Conservation (phyloP, 2,888 invertebrate species). For the Polyommatus iphigenia region DNA sequence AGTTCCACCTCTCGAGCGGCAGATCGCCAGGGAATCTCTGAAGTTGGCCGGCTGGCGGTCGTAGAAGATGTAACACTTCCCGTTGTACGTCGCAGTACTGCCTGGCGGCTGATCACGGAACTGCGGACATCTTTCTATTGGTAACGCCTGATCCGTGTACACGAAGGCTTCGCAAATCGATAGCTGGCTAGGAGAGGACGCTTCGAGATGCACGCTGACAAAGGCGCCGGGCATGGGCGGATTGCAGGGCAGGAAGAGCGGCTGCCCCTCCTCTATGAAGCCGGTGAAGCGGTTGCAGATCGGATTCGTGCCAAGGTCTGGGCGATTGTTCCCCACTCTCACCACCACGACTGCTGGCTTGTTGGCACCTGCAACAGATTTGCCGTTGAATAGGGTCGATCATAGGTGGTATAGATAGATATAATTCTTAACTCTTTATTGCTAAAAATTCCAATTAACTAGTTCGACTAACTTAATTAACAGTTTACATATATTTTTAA, state of each 20-base stretch:
- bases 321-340: conserved; percentile 94
- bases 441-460: no score
- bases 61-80: conserved; percentile 97
- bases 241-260: conserved; percentile 94
- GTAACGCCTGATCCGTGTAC: conserved; percentile 93
- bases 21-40: conserved; percentile 89
- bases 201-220: conserved; percentile 94
- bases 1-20: conserved; percentile 89
- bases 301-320: conserved; percentile 94
- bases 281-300: conserved; percentile 95
- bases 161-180: conserved; percentile 97
- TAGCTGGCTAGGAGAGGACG: conserved; percentile 85
- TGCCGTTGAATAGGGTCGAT: background rate
- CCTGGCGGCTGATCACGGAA: conserved; percentile 96
- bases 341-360: conserved; percentile 93
- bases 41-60: conserved; percentile 91
- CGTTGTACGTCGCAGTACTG: conserved; percentile 95
- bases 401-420: no score
- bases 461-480: no score
- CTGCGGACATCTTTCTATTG: conserved; percentile 95
- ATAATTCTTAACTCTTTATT: no score
- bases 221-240: conserved; percentile 97
- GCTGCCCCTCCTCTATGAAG: conserved; percentile 92
- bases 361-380: conserved; percentile 81
- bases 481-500: no score